Base-by-base conservation (phyloP, 2,888 invertebrate genomes). In the Heliconius aoede region DNA sequence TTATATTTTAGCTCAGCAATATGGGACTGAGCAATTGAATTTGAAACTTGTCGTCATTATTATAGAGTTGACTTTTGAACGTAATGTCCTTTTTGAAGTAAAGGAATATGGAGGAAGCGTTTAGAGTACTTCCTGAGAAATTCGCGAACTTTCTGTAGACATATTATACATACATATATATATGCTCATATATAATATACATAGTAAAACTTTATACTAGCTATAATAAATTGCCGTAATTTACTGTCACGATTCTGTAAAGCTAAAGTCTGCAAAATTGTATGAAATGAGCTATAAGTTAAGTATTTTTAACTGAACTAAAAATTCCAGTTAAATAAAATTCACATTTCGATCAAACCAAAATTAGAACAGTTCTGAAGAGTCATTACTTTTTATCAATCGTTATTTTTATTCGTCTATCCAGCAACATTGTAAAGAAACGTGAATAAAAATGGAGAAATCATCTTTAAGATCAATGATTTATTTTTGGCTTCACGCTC, bases 111-210 rank as follows among this genome's bases (percentile, higher is more conserved):
- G 81, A 82, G 81, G 81, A 80, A 82, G 74, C 77, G 75, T 81
- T 82, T 82, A 80, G 79, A 80, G 77, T 65, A 74, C 77, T 80
- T 82, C 81, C 81, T 78, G 79, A 72, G 72, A 78, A 78, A 76
- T 78, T 77, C 76, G 79, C 74, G 80, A 78, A 79, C 74, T 73
- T 79, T 76, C 77, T 72, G 74, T 65, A 40, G 36, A 36, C 8
- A 65, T 60, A 60, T n/a, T n/a, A n/a, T 60, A 60, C 24, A 28
- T 7, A 60, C 28, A 32, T 4, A 64, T 68, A 73, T 72, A 72
- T 75, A 61, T 72, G 58, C 32, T 24, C 4, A 5, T 65, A 28
- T 65, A 36, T 72, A 73, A 65, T 65, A 76, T 76, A 55, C 30
- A 69, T 61, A 74, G 68, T 74, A 24, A 60, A 60, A 30, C 24